Conservation (phyloP, 2,888 invertebrate species). For the Philereme transversata region DNA sequence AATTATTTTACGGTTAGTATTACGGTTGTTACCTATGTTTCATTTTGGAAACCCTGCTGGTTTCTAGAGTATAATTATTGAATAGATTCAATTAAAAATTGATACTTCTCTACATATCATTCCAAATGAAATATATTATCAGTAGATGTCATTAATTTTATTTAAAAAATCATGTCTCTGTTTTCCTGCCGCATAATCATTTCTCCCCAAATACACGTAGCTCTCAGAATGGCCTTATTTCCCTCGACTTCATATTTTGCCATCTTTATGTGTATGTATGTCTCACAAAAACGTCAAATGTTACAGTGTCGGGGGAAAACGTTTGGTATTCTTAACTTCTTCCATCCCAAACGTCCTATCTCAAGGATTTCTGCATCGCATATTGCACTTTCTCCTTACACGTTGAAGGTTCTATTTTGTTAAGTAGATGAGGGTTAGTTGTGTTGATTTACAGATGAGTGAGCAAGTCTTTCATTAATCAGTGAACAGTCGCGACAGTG, state of each 20-base stretch:
- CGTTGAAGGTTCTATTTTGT: conserved; percentile 29
- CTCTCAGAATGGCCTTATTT: conserved; percentile 35
- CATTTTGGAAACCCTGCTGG: too few relatives aligned
- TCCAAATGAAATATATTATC: too few relatives aligned
- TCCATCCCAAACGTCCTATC: conserved; percentile 37
- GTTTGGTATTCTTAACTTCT: conserved; percentile 75
- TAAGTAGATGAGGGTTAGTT: conserved; percentile 34
- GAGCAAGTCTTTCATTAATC: conserved; percentile 80
- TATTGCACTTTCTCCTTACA: conserved; percentile 17
- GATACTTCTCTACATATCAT: too few relatives aligned
- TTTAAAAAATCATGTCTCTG: neutral
- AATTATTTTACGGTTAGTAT: too few relatives aligned
- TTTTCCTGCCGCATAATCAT: neutral
- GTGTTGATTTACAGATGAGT: conserved; percentile 66
- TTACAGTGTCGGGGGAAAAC: conserved; percentile 81
- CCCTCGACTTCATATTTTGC: conserved; percentile 71
- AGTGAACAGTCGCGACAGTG: conserved; percentile 81
- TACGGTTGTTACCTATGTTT: too few relatives aligned
- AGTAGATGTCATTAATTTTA: too few relatives aligned
- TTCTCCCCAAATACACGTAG: neutral
- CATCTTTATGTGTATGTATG: conserved; percentile 72
- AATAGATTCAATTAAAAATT: too few relatives aligned
- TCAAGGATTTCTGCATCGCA: conserved; percentile 15
- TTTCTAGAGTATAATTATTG: too few relatives aligned
- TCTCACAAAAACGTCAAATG: conserved; percentile 83